These are phyloP conservation scores for Telenomus remus DNA, from an alignment of 1,140 invertebrate genomes.

Conservation along the genomic window DNA sequence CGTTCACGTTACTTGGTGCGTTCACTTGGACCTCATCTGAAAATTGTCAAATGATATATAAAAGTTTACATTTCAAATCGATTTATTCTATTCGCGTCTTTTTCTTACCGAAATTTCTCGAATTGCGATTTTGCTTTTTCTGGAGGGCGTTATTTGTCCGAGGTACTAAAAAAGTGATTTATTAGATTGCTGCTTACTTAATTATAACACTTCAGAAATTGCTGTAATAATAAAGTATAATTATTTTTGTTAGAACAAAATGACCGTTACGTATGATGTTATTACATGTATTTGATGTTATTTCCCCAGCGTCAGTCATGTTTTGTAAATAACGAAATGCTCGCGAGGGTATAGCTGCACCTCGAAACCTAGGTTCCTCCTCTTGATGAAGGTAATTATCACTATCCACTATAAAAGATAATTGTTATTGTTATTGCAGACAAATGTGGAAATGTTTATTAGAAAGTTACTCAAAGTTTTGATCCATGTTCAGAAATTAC, in stretches of 20 bases:
- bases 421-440: conserved; percentile 19
- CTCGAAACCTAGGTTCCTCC: conserved; percentile 80
- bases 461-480: background rate
- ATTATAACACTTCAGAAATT: no score
- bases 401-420: conserved; percentile 73
- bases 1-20: conserved; percentile 79
- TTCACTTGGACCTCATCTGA: conserved; percentile 76
- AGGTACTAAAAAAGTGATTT: conserved; percentile 51
- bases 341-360: conserved; percentile 82
- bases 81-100: no score
- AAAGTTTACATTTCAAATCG: no score
- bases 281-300: conserved; percentile 55
- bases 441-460: background rate
- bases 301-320: conserved; percentile 75
- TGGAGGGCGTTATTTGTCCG: conserved; percentile 60
- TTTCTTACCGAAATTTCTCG: conserved; percentile 68
- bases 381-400: conserved; percentile 77
- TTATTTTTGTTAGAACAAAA: conserved; percentile 16
- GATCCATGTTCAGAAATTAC: background rate
- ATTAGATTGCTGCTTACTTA: background rate
- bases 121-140: conserved; percentile 71
- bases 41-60: conserved; percentile 1
- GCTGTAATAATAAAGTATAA: no score
- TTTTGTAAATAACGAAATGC: conserved; percentile 81
- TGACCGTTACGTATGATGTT: conserved; percentile 10